Conservation (phyloP, 2,797 vertebrate genomes). For the Oophaga sylvatica region DNA sequence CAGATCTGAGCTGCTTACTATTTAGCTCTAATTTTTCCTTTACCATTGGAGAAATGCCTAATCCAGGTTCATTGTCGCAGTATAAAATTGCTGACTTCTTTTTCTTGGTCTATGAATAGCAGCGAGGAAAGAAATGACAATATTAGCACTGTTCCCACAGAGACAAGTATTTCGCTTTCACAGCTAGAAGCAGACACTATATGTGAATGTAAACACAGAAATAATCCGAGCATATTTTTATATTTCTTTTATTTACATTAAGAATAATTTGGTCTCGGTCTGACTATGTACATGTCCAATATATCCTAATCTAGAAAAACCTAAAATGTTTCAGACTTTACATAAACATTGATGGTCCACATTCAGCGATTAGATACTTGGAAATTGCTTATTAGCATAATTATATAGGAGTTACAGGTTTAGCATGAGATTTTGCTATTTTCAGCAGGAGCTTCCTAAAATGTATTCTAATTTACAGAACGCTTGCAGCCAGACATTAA, state of each 20-base stretch:
- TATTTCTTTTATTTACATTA: slow-evolving; percentile 13
- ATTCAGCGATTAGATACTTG: neutral
- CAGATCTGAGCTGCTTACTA: neutral
- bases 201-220: slow-evolving; percentile 24
- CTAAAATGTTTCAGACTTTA: neutral
- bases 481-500: neutral
- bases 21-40: neutral
- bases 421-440: neutral
- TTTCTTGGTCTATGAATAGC: slow-evolving; percentile 33
- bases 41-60: neutral
- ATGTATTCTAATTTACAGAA: neutral
- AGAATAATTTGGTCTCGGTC: neutral
- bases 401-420: neutral
- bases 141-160: slow-evolving; percentile 36
- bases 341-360: neutral
- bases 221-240: neutral
- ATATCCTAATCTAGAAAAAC: neutral
- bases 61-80: slow-evolving; percentile 15
- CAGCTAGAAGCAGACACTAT: slow-evolving; percentile 20
- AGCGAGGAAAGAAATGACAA: slow-evolving; percentile 35
- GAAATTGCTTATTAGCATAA: neutral
- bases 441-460: neutral
- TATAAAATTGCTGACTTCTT: slow-evolving; percentile 32
- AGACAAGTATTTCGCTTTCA: neutral
- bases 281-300: neutral